Evolutionary conservation across 2,113 vertebrate species (phyloP).

Genomic region (Hystrix brachyura): DNA sequence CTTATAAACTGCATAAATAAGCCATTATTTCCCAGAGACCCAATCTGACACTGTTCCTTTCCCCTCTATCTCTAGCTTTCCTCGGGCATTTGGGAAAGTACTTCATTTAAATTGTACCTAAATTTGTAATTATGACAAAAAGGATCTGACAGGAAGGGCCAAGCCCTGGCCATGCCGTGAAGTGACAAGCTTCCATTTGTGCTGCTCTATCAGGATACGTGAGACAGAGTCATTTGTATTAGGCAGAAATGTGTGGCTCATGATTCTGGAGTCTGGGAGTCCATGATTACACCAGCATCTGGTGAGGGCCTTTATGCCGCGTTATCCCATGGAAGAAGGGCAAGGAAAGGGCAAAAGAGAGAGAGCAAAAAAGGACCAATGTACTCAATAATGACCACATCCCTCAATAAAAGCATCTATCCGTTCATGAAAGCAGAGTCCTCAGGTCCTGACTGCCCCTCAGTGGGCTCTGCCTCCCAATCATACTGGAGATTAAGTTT

Average conservation of each 20-base stretch:
- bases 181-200: not conserved
- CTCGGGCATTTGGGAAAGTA: not conserved
- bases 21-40: not conserved
- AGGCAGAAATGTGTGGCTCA: not conserved
- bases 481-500: not conserved
- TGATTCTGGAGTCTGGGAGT: not conserved
- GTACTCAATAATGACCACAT: not conserved
- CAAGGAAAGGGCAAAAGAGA: not conserved
- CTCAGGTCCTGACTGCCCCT: too few species aligned
- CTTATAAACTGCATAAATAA: not conserved
- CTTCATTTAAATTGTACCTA: not conserved
- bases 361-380: not conserved
- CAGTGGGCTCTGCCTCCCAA: too few species aligned
- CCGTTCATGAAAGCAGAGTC: too few species aligned
- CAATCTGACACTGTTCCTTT: not conserved
- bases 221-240: not conserved
- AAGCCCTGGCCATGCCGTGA: not conserved
- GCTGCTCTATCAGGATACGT: not conserved
- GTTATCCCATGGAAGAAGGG: not conserved
- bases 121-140: not conserved
- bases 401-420: not conserved
- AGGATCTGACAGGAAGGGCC: not conserved
- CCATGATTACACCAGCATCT: not conserved
- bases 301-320: not conserved
- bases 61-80: not conserved